These are phyloP conservation scores for Lateolabrax maculatus DNA, from an alignment of 2,797 vertebrate genomes.

Conservation along the genomic window DNA sequence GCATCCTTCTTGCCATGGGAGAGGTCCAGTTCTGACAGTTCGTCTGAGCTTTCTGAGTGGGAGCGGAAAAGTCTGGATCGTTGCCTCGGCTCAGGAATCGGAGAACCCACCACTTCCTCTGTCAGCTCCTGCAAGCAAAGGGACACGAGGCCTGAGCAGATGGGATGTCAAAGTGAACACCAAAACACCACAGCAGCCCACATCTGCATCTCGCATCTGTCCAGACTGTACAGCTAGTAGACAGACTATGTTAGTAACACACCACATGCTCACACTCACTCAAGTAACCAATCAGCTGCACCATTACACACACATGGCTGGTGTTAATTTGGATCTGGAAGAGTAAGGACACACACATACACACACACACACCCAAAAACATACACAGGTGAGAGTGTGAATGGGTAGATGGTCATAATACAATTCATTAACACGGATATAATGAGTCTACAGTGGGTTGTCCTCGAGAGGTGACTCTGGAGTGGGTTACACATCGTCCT, in stretches of 20 bases:
- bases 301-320: constrained; percentile 30
- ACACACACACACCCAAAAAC: constrained; percentile 26
- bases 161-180: not conserved
- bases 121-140: constrained; percentile 87
- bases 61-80: constrained; percentile 94
- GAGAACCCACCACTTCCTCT: constrained; percentile 95
- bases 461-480: constrained; percentile 48
- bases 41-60: constrained; percentile 98
- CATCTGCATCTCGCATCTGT: constrained; percentile 46
- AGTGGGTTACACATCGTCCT: constrained; percentile 55
- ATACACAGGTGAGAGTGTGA: constrained; percentile 54
- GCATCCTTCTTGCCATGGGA: constrained; percentile 99
- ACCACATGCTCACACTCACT: constrained; percentile 65
- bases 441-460: constrained; percentile 51
- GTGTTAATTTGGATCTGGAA: constrained; percentile 70
- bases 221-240: constrained; percentile 35
- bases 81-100: constrained; percentile 96
- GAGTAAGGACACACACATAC: constrained; percentile 27
- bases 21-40: constrained; percentile 95
- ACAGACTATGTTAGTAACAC: constrained; percentile 66
- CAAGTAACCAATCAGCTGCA: constrained; percentile 31
- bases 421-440: constrained; percentile 39
- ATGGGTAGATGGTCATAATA: constrained; percentile 46
- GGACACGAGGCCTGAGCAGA: constrained; percentile 18
- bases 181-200: constrained; percentile 26